phyloP scores from a whole-genome alignment of 2,113 vertebrate genomes.

The Sebastes fasciatus region DNA sequence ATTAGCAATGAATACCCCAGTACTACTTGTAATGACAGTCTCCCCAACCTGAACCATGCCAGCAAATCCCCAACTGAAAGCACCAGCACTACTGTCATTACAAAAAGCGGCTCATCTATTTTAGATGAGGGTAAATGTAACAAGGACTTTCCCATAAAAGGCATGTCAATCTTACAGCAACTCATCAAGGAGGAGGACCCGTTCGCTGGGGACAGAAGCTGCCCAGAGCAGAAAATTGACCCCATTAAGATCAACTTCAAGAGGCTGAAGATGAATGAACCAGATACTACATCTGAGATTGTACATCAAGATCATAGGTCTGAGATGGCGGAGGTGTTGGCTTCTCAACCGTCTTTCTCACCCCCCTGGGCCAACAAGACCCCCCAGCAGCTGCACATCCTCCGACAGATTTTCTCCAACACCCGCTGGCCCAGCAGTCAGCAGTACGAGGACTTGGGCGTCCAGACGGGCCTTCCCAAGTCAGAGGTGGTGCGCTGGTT shows the following conservation, averaged over 20 bases:
- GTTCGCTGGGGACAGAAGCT: constrained; percentile 66
- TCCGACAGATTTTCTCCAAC: constrained; percentile 91
- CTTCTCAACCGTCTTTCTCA: constrained; percentile 67
- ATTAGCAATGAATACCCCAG: constrained; percentile 63
- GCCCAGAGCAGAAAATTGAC: constrained; percentile 88
- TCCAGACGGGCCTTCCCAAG: constrained; percentile 90
- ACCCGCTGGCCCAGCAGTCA: constrained; percentile 93
- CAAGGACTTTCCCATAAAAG: constrained; percentile 80
- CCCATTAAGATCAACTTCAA: constrained; percentile 95
- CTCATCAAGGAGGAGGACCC: constrained; percentile 82
- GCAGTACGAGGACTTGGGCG: constrained; percentile 90
- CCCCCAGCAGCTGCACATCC: constrained; percentile 90
- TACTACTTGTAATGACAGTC: constrained; percentile 66
- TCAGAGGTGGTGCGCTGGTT: constrained; percentile 96
- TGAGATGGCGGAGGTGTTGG: constrained; percentile 72
- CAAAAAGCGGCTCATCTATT: constrained; percentile 67
- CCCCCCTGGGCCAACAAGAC: constrained; percentile 88
- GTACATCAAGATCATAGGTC: constrained; percentile 75
- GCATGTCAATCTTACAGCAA: constrained; percentile 81
- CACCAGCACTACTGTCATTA: constrained; percentile 81
- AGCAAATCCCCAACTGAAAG: constrained; percentile 78
- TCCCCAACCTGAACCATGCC: constrained; percentile 73
- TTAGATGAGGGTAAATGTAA: constrained; percentile 79
- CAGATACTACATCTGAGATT: constrained; percentile 79
- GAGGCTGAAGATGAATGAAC: constrained; percentile 90